A percentile compares a stretch with the other conserved stretches of the same genome.
Evolutionary conservation across 2,888 invertebrate species (phyloP).

Genomic region (Thalpophila matura): DNA sequence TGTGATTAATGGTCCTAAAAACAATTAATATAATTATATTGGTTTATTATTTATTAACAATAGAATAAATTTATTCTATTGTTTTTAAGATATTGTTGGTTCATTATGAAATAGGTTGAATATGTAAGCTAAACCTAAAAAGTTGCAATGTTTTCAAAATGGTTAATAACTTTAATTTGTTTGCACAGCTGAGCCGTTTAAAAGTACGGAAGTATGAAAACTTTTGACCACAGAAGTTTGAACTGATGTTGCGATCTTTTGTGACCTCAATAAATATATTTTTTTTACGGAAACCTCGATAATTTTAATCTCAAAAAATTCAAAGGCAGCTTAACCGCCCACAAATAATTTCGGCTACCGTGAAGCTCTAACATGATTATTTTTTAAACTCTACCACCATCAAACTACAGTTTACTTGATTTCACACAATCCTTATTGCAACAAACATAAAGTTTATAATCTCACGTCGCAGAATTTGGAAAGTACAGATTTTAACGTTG

Average conservation of each 20-base stretch:
- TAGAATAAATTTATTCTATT: too few relatives aligned
- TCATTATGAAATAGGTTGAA: too few relatives aligned
- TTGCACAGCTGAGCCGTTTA: constrained; percentile 50
- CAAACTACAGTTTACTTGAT: constrained; percentile 16
- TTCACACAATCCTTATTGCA: constrained; percentile 41
- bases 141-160: not conserved
- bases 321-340: constrained; percentile 75
- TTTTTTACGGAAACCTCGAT: constrained; percentile 53
- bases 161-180: constrained; percentile 6
- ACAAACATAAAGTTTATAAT: constrained; percentile 59
- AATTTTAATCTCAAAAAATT: constrained; percentile 67
- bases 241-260: constrained; percentile 37
- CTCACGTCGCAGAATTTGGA: not conserved
- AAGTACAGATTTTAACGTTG: constrained; percentile 52
- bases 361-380: constrained; percentile 83
- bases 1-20: constrained; percentile 25
- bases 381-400: constrained; percentile 66
- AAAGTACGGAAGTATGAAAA: constrained; percentile 33
- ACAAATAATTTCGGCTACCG: constrained; percentile 84
- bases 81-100: too few relatives aligned
- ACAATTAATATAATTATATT: not conserved
- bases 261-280: constrained; percentile 47
- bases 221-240: constrained; percentile 46
- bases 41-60: not conserved
- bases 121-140: not conserved